Evolutionary conservation across 2,113 vertebrate species (phyloP), one percentile per base, ranked within the genome.

Genomic region (Circaetus cinerascens): DNA sequence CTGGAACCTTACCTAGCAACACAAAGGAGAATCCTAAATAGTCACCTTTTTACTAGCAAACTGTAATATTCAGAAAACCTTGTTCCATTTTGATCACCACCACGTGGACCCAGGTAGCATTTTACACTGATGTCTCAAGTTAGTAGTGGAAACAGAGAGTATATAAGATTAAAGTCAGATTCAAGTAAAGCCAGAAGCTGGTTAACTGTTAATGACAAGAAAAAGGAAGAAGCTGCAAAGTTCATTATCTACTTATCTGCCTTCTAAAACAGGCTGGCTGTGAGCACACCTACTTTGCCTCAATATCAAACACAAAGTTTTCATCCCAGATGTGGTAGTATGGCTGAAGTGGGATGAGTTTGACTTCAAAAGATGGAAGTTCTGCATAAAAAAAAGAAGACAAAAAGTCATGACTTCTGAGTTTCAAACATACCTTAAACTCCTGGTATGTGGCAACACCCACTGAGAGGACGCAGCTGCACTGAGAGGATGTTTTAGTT

Each of bases 281-380:
- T 46, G 30, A 84, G 76, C 34, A 80, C 74, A 92, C 89, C 2
- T 96, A 98, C 98, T 95, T 98, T 88, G 98, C 98, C 74, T 97
- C 96, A 0, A 98, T 96, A 27, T 84, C 96, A 86, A 98, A 97
- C 32, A 81, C 60, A 69, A 98, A 98, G 60, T 27, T 88, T 9
- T 95, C 77, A 26, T 93, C 93, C 72, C 56, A 86, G 66, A 98
- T 93, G 43, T 95, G 94, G 75, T 96, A 97, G 77, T 98, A 98
- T 9, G 95, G 96, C 77, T 96, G 88, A 53, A 85, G 40, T 18
- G 97, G 93, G 73, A 92, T 82, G 55, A 98, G 98, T 48, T 93
- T 98, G 59, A 98, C 98, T 94, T 98, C 98, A 95, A 98, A 98
- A 38, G 95, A 94, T 74, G 98, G 98, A 75, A 98, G 97, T 51